phyloP scores from a whole-genome alignment of 2,797 vertebrate species.

The Myripristis murdjan region DNA sequence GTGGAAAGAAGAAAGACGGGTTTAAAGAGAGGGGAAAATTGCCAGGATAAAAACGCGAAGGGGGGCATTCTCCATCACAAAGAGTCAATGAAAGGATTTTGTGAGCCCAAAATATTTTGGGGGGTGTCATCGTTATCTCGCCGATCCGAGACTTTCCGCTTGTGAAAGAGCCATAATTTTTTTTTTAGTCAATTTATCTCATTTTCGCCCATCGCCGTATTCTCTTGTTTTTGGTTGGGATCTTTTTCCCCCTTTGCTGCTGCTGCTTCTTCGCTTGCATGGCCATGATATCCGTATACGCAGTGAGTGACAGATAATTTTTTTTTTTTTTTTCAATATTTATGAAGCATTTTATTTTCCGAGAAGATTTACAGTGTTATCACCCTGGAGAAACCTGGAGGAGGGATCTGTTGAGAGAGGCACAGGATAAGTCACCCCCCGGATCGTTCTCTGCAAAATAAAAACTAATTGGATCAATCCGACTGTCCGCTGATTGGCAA shows the following conservation, averaged over 20 bases:
- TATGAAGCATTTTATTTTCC: constrained; percentile 30
- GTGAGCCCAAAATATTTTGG: constrained; percentile 77
- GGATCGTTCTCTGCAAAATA: constrained; percentile 67
- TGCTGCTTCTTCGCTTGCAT: constrained; percentile 35
- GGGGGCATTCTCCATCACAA: constrained; percentile 87
- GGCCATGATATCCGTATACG: constrained; percentile 40
- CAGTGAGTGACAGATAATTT: constrained; percentile 43
- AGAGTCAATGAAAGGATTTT: constrained; percentile 83
- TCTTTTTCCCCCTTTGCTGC: constrained; percentile 15
- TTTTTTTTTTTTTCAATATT: constrained; percentile 25
- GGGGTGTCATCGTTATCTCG: constrained; percentile 73
- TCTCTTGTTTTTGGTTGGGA: constrained; percentile 34
- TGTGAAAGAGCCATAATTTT: constrained; percentile 74
- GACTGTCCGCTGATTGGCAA: constrained; percentile 68
- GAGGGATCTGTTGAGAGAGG: constrained; percentile 58
- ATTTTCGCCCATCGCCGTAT: constrained; percentile 60
- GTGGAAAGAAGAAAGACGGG: constrained; percentile 79
- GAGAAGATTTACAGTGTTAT: constrained; percentile 61
- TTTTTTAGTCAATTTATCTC: constrained; percentile 50
- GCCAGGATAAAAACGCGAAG: constrained; percentile 82
- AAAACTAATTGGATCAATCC: constrained; percentile 79
- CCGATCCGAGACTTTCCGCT: constrained; percentile 72
- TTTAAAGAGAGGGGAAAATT: constrained; percentile 79
- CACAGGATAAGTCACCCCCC: constrained; percentile 63
- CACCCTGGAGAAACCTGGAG: constrained; percentile 34